Base-by-base conservation (phyloP, 1,140 invertebrate species). In the Apis cerana region DNA sequence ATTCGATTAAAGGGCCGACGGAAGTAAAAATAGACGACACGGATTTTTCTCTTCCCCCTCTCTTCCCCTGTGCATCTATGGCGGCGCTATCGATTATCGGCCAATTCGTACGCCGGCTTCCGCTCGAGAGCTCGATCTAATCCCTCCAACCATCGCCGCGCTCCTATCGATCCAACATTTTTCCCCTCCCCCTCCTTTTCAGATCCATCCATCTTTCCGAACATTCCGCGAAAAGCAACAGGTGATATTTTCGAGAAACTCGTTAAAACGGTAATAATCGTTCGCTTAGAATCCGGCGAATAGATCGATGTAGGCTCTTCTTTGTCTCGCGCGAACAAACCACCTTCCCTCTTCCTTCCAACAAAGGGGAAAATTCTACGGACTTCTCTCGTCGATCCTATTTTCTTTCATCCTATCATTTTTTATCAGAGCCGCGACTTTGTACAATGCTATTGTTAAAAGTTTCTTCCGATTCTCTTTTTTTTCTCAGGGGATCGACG, bases 21-120 rank as follows among this genome's bases (percentile, higher is more conserved):
- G 79, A 75, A 80, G 75, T 80, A 80, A 75, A 80, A 80, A 80
- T 68, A 82, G 72, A 62, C 75, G 74, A 69, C 56, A 77, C 54
- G 58, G 58, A 82, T 69, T 68, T 43, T 33, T 43, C 74, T 48
- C 62, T n/a, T 68, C 59, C 21, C 23, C 62, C 17, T 68, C 59
- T 17, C 23, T 52, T 17, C 59, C 59, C 21, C 23, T 17, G 2
- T 10, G 13, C 43, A 3, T 61, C 33, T 19, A 33, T 12, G n/a
- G 11, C 48, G 10, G 7, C 48, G 8, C 21, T 33, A 74, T 80
- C 69, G 59, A 74, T 74, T 74, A 74, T 70, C 52, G 70, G 52
- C 33, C 21, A 75, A 75, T 65, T 19, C 61, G 48, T 13, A 12
- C 43, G 17, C 43, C 48, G 9, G 8, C 21, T 58, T n/a, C 19